Evolutionary conservation across 2,113 vertebrate species (phyloP).

Genomic region (Camelus dromedarius): DNA sequence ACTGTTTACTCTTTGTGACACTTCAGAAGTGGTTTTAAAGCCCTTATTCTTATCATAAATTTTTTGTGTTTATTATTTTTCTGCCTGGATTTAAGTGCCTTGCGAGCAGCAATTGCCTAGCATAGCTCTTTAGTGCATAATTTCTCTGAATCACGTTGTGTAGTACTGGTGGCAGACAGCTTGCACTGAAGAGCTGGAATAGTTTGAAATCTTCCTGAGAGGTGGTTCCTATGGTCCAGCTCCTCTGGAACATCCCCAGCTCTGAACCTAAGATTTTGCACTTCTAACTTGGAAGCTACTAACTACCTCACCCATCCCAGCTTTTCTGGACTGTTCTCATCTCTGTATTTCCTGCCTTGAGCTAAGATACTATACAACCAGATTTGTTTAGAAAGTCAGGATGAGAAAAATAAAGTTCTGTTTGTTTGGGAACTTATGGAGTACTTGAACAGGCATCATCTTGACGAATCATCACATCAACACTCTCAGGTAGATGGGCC

Average conservation of each 20-base stretch:
- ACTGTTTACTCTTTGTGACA: background rate
- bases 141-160: background rate
- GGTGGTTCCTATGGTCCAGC: background rate
- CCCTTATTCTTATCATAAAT: background rate
- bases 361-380: background rate
- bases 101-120: background rate
- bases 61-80: background rate
- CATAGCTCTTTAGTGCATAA: background rate
- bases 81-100: background rate
- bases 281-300: background rate
- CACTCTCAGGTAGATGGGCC: background rate
- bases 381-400: background rate
- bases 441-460: background rate
- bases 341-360: background rate
- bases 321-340: background rate
- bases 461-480: background rate
- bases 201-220: background rate
- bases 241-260: background rate
- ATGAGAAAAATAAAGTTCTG: background rate
- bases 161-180: background rate
- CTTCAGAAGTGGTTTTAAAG: background rate
- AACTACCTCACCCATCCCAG: background rate
- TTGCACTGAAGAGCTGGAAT: background rate
- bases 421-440: background rate
- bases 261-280: background rate